Percentiles rank a stretch among this genome's conserved stretches.
Evolutionary conservation across 1,140 invertebrate genomes (phyloP).

Genomic region (Nephotettix cincticeps): DNA sequence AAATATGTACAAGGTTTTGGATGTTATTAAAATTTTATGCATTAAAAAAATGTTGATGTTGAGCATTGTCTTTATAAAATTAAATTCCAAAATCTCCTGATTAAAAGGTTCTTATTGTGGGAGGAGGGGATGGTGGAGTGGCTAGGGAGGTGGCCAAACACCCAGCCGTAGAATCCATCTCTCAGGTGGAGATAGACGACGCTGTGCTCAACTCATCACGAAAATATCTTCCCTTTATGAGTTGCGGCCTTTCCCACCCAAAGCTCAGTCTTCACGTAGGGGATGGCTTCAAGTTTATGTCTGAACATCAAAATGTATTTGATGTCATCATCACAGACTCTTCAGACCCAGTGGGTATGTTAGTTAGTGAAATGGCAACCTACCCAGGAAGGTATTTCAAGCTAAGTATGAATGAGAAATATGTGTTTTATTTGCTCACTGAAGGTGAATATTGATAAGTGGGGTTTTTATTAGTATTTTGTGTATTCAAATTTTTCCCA

Average conservation of each 20-base stretch:
- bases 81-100: too few species aligned
- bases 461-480: not conserved
- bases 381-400: too few species aligned
- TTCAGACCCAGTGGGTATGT: constrained; percentile 86
- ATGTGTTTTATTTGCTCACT: not conserved
- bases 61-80: not conserved
- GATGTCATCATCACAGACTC: constrained; percentile 99
- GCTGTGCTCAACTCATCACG: constrained; percentile 91
- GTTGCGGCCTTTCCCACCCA: constrained; percentile 76
- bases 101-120: constrained; percentile 92
- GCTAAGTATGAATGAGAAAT: too few species aligned
- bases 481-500: too few species aligned
- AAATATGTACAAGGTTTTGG: too few species aligned
- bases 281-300: constrained; percentile 95
- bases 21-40: not conserved
- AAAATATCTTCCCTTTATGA: constrained; percentile 88
- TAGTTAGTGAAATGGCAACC: too few species aligned
- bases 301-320: constrained; percentile 80
- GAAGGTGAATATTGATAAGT: not conserved
- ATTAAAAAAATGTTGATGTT: not conserved
- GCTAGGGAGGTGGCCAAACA: constrained; percentile 94
- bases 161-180: constrained; percentile 80
- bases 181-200: constrained; percentile 94
- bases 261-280: constrained; percentile 85
- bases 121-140: constrained; percentile 96